phyloP scores from a whole-genome alignment of 2,113 vertebrate genomes.

The Hemicordylus capensis region DNA sequence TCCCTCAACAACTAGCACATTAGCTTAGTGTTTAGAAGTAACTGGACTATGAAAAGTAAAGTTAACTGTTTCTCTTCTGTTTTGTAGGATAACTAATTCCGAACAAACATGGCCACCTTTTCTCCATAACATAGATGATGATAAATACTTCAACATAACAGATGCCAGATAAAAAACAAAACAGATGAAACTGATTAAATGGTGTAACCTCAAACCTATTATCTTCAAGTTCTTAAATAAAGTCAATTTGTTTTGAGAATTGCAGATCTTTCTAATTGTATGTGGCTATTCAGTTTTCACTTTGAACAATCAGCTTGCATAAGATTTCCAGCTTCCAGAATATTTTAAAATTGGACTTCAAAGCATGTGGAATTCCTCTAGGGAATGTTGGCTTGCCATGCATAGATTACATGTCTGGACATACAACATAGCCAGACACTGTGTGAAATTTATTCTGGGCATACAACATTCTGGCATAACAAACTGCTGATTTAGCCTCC shows the following conservation, averaged over 20 bases:
- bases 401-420: neutral
- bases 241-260: neutral
- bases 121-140: neutral
- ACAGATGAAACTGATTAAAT: neutral
- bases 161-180: neutral
- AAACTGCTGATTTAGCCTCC: no score
- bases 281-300: neutral
- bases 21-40: neutral
- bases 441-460: no score
- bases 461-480: no score
- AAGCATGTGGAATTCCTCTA: neutral
- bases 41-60: no score
- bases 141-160: neutral
- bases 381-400: neutral
- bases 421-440: no score
- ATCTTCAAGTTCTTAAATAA: neutral
- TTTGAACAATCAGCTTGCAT: neutral
- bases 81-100: constrained; percentile 2
- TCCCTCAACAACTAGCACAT: neutral
- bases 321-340: neutral
- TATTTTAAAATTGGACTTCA: neutral
- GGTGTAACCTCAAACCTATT: neutral
- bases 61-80: neutral
- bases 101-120: neutral
- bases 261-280: neutral